Evolutionary conservation across 2,888 invertebrate genomes (phyloP).

Genomic region (Ptychoptera contaminata): DNA sequence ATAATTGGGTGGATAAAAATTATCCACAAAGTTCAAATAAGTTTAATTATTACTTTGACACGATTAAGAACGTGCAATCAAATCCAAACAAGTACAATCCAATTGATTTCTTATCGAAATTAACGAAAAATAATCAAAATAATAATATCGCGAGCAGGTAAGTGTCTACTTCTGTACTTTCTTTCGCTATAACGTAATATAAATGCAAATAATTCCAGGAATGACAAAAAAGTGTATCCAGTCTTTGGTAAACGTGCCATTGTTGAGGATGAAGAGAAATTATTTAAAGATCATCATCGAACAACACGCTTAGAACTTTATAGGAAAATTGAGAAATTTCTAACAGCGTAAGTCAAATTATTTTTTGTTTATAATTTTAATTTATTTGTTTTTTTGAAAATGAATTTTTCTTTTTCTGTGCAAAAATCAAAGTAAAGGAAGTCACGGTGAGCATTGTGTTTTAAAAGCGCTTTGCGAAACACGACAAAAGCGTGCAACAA

Average conservation of each 20-base stretch:
- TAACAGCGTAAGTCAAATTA: slow-evolving; percentile 29
- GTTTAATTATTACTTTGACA: slow-evolving; percentile 2
- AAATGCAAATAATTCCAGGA: too few relatives aligned
- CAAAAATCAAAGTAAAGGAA: slow-evolving; percentile 22
- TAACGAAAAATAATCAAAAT: not conserved
- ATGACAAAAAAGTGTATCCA: slow-evolving; percentile 16
- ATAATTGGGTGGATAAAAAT: too few relatives aligned
- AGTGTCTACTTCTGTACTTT: too few relatives aligned
- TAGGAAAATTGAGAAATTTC: slow-evolving; percentile 25
- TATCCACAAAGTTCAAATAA: not conserved
- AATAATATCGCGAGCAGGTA: not conserved
- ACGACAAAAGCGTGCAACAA: slow-evolving; percentile 23
- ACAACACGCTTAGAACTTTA: slow-evolving; percentile 23
- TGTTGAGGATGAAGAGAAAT: slow-evolving; percentile 17
- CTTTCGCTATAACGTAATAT: too few relatives aligned
- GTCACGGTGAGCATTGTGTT: slow-evolving; percentile 33
- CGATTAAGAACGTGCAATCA: not conserved
- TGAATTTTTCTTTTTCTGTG: not conserved
- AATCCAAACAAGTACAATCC: not conserved
- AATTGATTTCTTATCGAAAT: not conserved
- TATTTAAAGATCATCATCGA: slow-evolving; percentile 27
- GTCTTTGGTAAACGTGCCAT: slow-evolving; percentile 25
- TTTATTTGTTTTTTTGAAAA: not conserved
- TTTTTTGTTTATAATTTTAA: too few relatives aligned
- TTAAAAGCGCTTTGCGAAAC: slow-evolving; percentile 35